phyloP scores from a whole-genome alignment of 2,888 invertebrate species.

The Pachycephus smyrnensis region DNA sequence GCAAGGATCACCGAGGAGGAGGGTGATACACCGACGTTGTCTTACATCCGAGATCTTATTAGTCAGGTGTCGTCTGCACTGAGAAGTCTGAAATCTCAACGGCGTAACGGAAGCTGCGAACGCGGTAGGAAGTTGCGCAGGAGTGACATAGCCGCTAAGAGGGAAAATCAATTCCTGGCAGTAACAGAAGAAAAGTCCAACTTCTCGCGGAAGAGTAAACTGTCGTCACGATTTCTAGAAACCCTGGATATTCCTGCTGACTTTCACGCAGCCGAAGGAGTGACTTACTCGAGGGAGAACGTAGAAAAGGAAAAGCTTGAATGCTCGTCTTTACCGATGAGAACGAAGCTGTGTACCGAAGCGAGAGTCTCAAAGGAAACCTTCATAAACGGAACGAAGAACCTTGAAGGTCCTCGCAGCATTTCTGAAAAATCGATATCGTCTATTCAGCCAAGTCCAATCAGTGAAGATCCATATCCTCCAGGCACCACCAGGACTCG shows the following conservation, averaged over 20 bases:
- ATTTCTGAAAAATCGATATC: not conserved
- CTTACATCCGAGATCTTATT: constrained; percentile 49
- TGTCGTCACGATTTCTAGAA: not conserved
- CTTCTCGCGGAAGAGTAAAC: not conserved
- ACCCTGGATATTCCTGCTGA: not conserved
- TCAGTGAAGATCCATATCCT: not conserved
- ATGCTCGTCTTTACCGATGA: not conserved
- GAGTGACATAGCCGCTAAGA: not conserved
- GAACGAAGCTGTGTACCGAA: not conserved
- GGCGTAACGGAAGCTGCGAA: not conserved
- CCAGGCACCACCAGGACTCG: not conserved
- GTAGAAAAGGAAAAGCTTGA: not conserved
- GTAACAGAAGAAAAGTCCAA: not conserved
- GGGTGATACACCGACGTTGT: constrained; percentile 35
- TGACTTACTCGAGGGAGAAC: not conserved
- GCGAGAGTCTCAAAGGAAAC: not conserved
- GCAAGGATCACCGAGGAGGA: constrained; percentile 37
- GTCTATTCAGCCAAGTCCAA: not conserved
- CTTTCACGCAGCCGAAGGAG: not conserved
- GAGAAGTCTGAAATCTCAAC: not conserved
- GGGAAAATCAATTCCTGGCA: not conserved
- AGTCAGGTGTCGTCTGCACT: constrained; percentile 33
- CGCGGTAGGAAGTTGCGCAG: not conserved
- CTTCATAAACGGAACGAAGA: not conserved
- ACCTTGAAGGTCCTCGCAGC: not conserved